Base-by-base conservation (phyloP, 2,797 vertebrate species). In the Etheostoma nigrum region DNA sequence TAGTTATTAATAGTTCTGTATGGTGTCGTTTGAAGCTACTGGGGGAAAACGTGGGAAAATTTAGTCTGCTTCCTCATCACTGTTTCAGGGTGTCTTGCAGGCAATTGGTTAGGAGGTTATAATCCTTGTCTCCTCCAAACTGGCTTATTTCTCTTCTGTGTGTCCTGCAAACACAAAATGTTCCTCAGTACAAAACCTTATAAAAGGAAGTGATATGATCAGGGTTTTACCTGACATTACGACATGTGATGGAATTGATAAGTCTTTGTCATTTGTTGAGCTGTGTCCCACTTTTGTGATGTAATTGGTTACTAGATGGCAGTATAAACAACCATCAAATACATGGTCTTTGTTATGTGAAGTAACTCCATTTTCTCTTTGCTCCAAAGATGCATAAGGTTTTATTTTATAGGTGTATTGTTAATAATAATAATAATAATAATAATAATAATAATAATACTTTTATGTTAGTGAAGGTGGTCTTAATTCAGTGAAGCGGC, bases 21-120 rank as follows among this genome's bases (percentile, higher is more conserved):
- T 55, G 12, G 8, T 49, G 12, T 58, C 36, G 23, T 45, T 18
- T 83, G 25, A 67, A 71, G 6, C 13, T 53, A 5, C 23, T 62
- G 49, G n/a, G 57, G 48, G 40, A 60, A 66, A 74, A 59, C 63
- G 51, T 21, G 53, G 21, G 10, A 18, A 10, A 71, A 55, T 44
- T 65, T 1, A 59, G 10, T 47, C 8, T 19, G 52, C 53, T 66
- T 78, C 19, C 11, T 52, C 6, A 8, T 54, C 13, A 40, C 23
- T 52, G 30, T 27, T 53, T 67, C 67, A 52, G 69, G 47, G 62
- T 81, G 85, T 81, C 44, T 61, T 15, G 14, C 7, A 44, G 51
- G 68, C 62, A 74, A 27, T 51, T 14, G 11, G 14, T 60, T 25
- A n/a, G 12, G 6, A 59, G 10, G 11, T 44, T n/a, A 21, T 23